Conservation (phyloP, 23 tunicate species). For the Trididemnum clinides region DNA sequence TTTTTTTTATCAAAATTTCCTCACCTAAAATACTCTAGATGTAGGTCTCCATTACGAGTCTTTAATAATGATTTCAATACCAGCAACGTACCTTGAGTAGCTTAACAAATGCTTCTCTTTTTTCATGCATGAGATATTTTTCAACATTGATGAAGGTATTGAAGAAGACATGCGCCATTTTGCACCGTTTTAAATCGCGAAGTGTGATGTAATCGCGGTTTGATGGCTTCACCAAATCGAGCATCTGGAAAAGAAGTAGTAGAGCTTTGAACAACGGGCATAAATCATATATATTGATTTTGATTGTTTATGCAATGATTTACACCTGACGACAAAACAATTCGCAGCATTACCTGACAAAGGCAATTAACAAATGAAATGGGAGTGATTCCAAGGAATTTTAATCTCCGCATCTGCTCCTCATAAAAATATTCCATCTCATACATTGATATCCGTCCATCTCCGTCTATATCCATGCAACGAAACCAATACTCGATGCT, state of each 20-base stretch:
- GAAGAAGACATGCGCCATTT: conserved; percentile 62
- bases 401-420: conserved; percentile 69
- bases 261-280: no score
- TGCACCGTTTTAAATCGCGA: conserved; percentile 59
- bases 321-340: no score
- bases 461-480: conserved; percentile 92
- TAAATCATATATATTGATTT: no score
- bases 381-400: conserved; percentile 85
- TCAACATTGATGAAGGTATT: conserved; percentile 71
- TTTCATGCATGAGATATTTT: conserved; percentile 71
- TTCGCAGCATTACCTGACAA: conserved; percentile 89
- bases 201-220: conserved; percentile 28
- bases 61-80: no score
- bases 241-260: conserved; percentile 16
- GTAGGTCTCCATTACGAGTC: no score
- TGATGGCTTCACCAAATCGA: conserved; percentile 63
- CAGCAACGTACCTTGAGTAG: no score
- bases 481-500: conserved; percentile 97
- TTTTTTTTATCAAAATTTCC: no score
- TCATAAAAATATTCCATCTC: conserved; percentile 95
- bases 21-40: no score
- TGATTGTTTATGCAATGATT: no score
- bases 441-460: conserved; percentile 87
- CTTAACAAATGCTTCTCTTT: conserved; percentile 42
- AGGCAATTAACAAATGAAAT: conserved; percentile 84